These are phyloP conservation scores for Panulirus ornatus DNA, from an alignment of 1,140 invertebrate genomes.

Conservation along the genomic window DNA sequence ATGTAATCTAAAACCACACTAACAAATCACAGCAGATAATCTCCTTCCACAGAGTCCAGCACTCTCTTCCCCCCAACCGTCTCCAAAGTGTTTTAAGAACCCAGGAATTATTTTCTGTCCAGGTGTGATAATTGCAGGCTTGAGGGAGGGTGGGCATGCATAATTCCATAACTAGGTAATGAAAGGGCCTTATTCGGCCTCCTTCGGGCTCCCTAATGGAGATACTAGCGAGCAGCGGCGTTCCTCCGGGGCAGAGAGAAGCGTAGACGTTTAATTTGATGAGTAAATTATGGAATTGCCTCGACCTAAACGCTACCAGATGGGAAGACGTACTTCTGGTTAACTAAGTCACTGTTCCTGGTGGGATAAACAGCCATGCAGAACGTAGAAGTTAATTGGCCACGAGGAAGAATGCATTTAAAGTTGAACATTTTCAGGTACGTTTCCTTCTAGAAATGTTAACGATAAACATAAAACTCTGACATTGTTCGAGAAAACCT, in stretches of 20 bases:
- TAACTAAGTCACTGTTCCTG: background rate
- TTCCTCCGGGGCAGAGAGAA: slow-evolving; percentile 10
- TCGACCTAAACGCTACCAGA: background rate
- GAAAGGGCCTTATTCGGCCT: slow-evolving; percentile 47
- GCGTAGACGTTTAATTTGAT: slow-evolving; percentile 23
- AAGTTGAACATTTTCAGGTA: too few species aligned
- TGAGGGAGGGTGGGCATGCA: slow-evolving; percentile 45
- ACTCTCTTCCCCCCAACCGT: background rate
- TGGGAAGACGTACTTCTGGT: background rate
- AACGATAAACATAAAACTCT: too few species aligned
- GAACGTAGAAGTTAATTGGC: background rate
- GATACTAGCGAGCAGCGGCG: slow-evolving; percentile 32
- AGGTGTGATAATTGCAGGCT: slow-evolving; percentile 65
- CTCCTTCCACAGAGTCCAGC: background rate
- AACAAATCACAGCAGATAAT: background rate
- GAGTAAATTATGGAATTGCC: slow-evolving; percentile 20
- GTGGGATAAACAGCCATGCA: background rate
- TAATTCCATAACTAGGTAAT: slow-evolving; percentile 67
- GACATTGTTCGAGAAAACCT: too few species aligned
- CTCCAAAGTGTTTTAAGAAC: background rate
- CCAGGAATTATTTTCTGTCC: slow-evolving; percentile 19
- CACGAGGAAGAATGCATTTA: too few species aligned
- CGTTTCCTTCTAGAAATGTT: too few species aligned
- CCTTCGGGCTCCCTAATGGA: slow-evolving; percentile 45
- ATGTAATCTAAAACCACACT: background rate